Base-by-base conservation (phyloP, 2,113 vertebrate genomes). In the Pimephales promelas region DNA sequence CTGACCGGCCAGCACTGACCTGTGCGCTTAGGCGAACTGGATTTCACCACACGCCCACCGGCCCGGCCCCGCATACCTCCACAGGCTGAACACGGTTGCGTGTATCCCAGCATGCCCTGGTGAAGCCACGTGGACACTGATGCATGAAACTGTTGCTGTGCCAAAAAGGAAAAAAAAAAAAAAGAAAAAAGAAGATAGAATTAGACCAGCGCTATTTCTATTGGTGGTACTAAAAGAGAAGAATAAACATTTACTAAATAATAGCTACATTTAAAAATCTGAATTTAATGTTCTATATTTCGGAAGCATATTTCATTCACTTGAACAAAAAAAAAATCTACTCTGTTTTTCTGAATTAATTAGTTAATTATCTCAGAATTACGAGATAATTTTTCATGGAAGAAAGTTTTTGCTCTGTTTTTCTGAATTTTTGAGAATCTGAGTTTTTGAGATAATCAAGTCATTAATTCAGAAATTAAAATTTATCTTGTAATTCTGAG, bases 1-100 rank as follows among this genome's bases (percentile, higher is more conserved):
- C 96, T 97, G 95, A 96, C 93, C 93, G 93, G 92, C 93, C 87
- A 82, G 47, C 81, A 86, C 92, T 94, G 93, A 94, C 94, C 94
- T 91, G 90, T 89, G 31, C 91, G 90, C 90, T 89, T 89, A 18
- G 83, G 70, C 70, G 76, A 72, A 75, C 85, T 86, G 84, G 56
- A 86, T 52, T 76, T 84, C 52, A 59, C 24, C 74, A 86, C 89
- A 86, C 83, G 81, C 90, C n/a, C 86, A 59, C 82, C 57, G 82
- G 77, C n/a, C 47, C 16, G 43, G n/a, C 57, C 72, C 88, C 83
- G 89, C 86, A 88, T 88, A 85, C 75, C 86, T 45, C 57, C 81
- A 81, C 87, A 86, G 64, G 45, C n/a, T 22, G 36, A 71, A 75
- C 79, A 36, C 73, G 57, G 68, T 59, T 73, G 62, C 84, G 85